Evolutionary conservation across 2,113 vertebrate species (phyloP), one percentile per base, ranked within the genome.

Genomic region (Callospermophilus lateralis): DNA sequence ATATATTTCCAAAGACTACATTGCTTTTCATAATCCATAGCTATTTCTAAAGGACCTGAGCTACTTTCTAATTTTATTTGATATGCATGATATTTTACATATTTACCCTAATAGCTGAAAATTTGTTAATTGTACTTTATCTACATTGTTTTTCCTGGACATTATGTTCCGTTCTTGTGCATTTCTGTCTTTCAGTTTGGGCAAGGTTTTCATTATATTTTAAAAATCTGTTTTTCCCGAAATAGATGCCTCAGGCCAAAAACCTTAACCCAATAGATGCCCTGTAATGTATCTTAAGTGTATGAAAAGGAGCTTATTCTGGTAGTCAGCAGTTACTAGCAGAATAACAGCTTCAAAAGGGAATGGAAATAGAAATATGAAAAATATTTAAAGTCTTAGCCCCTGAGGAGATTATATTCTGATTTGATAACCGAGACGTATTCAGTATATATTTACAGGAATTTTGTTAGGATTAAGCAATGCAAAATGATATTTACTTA

Each of bases 301-400:
- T 63, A 39, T 63, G 20, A 74, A 93, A 94, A 92, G 24, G 37
- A 4, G 9, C 61, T 83, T 63, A 30, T 63, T 68, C 48, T 84
- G 39, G 92, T 86, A 92, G 32, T 61, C 12, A 84, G 76, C 61
- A 93, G 48, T 65, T 88, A 13, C 65, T 88, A 45, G 9, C 67
- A 6, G 76, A 90, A 78, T 32, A 83, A 86, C 26, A 70, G 19
- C 42, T 84, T 95, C 76, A 86, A 53, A 96, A 88, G 78, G 30
- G 22, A 63, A 22, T 45, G 61, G 61, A 85, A 37, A 72, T 28
- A 94, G 61, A 97, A 93, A 93, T 70, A 13, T 12, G 22, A 93
- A 93, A 84, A 67, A n/a, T 45, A 11, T 37, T 87, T 93, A 24
- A 92, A 73, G 20, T 81, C 30, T 22, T 15, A 51, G 51, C 12